Evolutionary conservation across 1,140 invertebrate species (phyloP).

Genomic region (Drosophila sp.): DNA sequence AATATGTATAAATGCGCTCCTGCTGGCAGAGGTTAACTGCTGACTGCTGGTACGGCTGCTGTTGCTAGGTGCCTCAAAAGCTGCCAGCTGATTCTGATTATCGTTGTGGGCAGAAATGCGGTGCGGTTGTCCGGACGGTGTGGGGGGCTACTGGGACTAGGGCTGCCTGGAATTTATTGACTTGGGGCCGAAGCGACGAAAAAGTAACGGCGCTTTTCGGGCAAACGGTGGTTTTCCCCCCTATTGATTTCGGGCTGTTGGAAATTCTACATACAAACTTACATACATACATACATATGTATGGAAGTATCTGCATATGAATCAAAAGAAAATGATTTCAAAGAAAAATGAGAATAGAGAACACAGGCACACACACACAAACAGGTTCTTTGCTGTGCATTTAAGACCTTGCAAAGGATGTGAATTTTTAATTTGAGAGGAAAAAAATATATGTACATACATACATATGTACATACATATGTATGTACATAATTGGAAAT

Average conservation of each 20-base stretch:
- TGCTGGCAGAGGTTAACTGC: conserved; percentile 32
- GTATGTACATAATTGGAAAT: conserved; percentile 19
- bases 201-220: conserved; percentile 48
- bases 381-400: conserved; percentile 25
- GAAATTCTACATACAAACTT: conserved; percentile 19
- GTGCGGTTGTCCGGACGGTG: conserved; percentile 5
- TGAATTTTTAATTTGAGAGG: not conserved
- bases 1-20: conserved; percentile 21
- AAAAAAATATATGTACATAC: not conserved
- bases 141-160: conserved; percentile 12
- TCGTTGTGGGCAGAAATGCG: not conserved
- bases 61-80: conserved; percentile 24
- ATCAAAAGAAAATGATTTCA: conserved; percentile 35
- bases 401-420: conserved; percentile 18
- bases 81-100: conserved; percentile 14
- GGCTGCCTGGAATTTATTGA: conserved; percentile 32
- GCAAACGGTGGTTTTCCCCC: conserved; percentile 47
- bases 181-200: conserved; percentile 6
- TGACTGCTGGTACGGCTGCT: conserved; percentile 42
- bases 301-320: not conserved
- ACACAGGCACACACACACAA: not conserved
- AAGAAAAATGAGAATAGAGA: conserved; percentile 15
- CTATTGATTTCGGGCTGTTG: conserved; percentile 52
- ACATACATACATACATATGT: not conserved
- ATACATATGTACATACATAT: too few relatives aligned